Percentiles rank a stretch among this genome's conserved stretches.
Conservation (phyloP, 2,888 invertebrate species). For the Cryptops parisi region DNA sequence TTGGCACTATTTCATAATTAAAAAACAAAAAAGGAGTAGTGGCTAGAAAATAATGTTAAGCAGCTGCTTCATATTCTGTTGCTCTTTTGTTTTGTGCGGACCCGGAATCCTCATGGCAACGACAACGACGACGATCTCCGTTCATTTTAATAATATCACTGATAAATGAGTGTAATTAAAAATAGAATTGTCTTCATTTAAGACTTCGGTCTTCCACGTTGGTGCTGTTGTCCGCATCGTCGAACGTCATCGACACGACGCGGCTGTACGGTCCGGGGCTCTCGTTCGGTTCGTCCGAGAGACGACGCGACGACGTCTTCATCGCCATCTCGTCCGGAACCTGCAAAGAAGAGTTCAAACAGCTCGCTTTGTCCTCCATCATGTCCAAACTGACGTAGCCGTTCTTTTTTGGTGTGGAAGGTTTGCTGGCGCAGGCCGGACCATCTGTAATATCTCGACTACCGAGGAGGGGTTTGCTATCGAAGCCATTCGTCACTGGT, state of each 20-base stretch:
- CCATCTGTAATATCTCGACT: no score
- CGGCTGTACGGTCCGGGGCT: conserved; percentile 11
- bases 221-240: conserved; percentile 6
- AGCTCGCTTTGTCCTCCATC: background rate
- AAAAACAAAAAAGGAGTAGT: background rate
- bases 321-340: background rate
- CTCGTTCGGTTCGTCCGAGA: conserved; percentile 2
- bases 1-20: background rate
- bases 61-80: no score
- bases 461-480: background rate
- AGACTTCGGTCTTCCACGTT: background rate
- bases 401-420: background rate
- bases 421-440: background rate
- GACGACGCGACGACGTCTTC: conserved; percentile 8
- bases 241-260: conserved; percentile 10
- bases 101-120: no score
- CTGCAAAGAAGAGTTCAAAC: background rate
- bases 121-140: no score
- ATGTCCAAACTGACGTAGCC: conserved; percentile 4
- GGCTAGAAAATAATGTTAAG: no score
- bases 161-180: no score
- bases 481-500: background rate
- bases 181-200: no score
- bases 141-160: no score
- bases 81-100: no score